These are phyloP conservation scores for Etheostoma nigrum DNA, from an alignment of 2,797 vertebrate species.

Conservation along the genomic window DNA sequence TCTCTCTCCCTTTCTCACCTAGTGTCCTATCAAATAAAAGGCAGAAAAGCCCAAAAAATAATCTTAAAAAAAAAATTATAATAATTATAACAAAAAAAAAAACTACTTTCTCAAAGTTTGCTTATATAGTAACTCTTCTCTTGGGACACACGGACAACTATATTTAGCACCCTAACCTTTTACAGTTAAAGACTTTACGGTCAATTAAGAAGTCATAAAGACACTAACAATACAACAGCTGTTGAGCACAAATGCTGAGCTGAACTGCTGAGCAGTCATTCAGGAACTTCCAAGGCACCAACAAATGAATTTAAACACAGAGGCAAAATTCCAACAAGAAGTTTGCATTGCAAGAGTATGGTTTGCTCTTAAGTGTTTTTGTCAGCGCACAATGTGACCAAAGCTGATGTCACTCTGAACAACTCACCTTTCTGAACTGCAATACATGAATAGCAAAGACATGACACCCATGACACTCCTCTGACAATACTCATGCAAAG, in stretches of 20 bases:
- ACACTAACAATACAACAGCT: not conserved
- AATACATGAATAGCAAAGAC: not conserved
- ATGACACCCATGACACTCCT: not conserved
- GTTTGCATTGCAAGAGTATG: not conserved
- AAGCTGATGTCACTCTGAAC: not conserved
- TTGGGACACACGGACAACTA: slow-evolving; percentile 69
- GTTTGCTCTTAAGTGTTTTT: not conserved
- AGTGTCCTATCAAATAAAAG: no score
- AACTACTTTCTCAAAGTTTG: not conserved
- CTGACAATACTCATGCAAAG: not conserved
- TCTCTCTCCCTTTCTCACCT: no score
- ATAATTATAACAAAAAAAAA: no score
- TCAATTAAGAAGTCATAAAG: not conserved
- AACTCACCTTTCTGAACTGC: not conserved
- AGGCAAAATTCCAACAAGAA: not conserved
- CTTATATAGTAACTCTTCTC: slow-evolving; percentile 31
- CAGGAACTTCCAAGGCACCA: not conserved
- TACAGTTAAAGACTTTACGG: not conserved
- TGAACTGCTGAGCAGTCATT: not conserved
- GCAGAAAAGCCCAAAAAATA: no score
- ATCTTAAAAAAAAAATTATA: no score
- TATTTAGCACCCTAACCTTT: slow-evolving; percentile 81
- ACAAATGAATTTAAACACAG: not conserved
- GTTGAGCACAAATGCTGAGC: not conserved
- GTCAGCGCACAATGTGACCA: not conserved